Conservation (phyloP, 2,797 vertebrate species). For the Poeciliopsis turneri region DNA sequence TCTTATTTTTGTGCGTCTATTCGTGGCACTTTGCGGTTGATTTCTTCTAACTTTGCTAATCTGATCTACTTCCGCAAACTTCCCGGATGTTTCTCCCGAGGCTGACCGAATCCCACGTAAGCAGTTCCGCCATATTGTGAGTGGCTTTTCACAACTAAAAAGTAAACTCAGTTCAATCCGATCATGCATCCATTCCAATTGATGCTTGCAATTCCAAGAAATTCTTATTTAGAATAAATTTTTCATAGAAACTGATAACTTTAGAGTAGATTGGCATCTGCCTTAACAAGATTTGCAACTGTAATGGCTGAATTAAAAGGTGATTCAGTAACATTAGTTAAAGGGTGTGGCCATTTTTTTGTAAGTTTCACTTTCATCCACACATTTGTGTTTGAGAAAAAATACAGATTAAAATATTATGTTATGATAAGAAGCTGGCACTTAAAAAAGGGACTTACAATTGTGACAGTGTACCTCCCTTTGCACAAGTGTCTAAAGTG, state of each 20-base stretch:
- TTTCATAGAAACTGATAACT: neutral
- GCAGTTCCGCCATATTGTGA: neutral
- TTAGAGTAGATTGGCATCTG: neutral
- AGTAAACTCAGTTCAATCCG: neutral
- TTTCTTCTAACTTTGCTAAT: neutral
- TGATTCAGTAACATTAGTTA: neutral
- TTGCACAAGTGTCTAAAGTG: neutral
- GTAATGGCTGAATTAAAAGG: neutral
- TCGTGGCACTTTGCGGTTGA: rapidly evolving
- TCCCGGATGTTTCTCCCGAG: conserved; percentile 10
- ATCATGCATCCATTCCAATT: neutral
- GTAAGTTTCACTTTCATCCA: neutral
- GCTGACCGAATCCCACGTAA: neutral
- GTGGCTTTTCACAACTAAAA: neutral
- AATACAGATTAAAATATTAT: neutral
- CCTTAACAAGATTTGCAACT: too few species aligned
- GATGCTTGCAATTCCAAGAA: neutral
- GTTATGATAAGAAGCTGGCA: neutral
- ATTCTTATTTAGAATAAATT: neutral
- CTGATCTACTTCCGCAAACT: conserved; percentile 39
- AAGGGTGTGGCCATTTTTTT: neutral
- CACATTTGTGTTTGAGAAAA: neutral
- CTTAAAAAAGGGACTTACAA: neutral
- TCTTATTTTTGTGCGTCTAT: neutral
- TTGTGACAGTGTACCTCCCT: neutral